These are phyloP conservation scores for Caenorhabditis sp. DNA, from an alignment of 2,888 invertebrate species.

Conservation along the genomic window DNA sequence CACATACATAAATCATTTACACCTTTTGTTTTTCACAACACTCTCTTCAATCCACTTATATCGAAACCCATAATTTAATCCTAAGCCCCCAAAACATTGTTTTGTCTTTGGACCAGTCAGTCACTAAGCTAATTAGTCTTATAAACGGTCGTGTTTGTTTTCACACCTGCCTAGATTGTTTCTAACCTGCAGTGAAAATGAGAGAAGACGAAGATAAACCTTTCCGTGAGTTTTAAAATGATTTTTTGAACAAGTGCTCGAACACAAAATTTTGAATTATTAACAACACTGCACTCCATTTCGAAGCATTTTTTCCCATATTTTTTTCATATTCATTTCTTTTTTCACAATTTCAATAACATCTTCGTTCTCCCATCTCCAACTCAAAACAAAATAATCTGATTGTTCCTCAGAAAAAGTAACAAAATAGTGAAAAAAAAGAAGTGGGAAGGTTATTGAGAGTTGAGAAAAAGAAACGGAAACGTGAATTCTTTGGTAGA, in stretches of 20 bases:
- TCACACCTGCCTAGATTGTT: background rate
- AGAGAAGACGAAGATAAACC: background rate
- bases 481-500: slow-evolving; percentile 10
- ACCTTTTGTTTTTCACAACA: background rate
- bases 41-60: background rate
- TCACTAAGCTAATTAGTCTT: background rate
- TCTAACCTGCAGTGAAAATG: background rate
- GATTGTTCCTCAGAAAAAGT: slow-evolving; percentile 23
- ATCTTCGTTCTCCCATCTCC: slow-evolving; percentile 3
- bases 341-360: background rate
- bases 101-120: background rate
- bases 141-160: background rate
- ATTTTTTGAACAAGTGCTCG: background rate
- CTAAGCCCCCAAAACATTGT: background rate
- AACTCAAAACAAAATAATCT: slow-evolving; percentile 23
- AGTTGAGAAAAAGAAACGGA: slow-evolving; percentile 23
- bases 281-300: background rate
- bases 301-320: background rate
- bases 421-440: background rate
- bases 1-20: background rate
- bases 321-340: background rate
- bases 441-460: slow-evolving; percentile 7
- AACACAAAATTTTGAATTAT: background rate
- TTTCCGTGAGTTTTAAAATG: background rate
- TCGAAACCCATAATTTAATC: background rate